Base-by-base conservation (phyloP, 1,140 invertebrate genomes). In the Cydia amplana region DNA sequence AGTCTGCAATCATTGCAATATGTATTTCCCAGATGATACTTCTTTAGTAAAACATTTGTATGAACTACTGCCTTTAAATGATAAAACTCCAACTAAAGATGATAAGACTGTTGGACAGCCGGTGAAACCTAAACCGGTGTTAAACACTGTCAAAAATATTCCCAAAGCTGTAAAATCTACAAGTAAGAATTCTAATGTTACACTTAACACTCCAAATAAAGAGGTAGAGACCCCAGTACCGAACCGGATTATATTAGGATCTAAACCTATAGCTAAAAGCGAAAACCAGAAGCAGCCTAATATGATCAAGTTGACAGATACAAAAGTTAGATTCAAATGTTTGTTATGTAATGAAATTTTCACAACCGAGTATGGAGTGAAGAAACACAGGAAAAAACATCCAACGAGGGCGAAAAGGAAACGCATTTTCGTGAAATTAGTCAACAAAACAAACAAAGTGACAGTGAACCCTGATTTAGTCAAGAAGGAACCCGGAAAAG, bases 1-100 rank as follows among this genome's bases (percentile, higher is more conserved):
- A 10, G 16, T 63, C 1, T 87, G 87, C 16, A 82, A 83, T 20
- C 85, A 87, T 55, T 89, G 87, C 32, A 80, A 86, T 16, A 77
- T 75, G 6, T 75, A 63, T 1, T 89, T 85, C 18, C 74, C 80
- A 0, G 76, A 82, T 65, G 75, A 83, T 6, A 78, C 73, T 1
- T 73, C 79, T 1, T 63, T 89, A 1, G 80, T 89, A 0, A 84
- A 82, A 60, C 86, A 87, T 74, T 72, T 84, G 4, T 85, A 89
- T 28, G 82, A 85, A 36, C 14, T 83, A 7, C 10, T 87, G 1
- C 80, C 84, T 3, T 23, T 64, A 60, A 55, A 73, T 25, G 16
- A 18, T 72, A 74, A 60, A n/a, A 40, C 16, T 0, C 49, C 49
- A 18, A 51, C 3, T 40, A 76, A 49, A 32, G 36, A 43, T 40